Percentiles rank a stretch among this genome's conserved stretches.
phyloP scores from a whole-genome alignment of 2,888 invertebrate genomes.

The Caenorhabditis doughertyi region DNA sequence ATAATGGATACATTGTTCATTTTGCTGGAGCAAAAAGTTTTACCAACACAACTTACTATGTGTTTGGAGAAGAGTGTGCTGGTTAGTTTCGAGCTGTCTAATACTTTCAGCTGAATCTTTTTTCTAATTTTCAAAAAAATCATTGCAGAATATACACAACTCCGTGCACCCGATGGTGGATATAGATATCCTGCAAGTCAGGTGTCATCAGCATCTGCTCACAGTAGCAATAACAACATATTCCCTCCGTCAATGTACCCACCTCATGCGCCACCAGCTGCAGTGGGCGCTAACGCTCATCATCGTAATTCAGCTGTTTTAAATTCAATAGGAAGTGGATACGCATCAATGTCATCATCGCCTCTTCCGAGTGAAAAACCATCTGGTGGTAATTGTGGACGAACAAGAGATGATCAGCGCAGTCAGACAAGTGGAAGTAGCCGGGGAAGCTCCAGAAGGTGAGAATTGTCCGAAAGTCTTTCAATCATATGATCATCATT shows the following conservation, averaged over 20 bases:
- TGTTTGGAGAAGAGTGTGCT: slow-evolving; percentile 36
- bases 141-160: slow-evolving; percentile 43
- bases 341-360: slow-evolving; percentile 59
- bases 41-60: slow-evolving; percentile 28
- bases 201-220: slow-evolving; percentile 25
- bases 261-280: not conserved
- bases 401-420: slow-evolving; percentile 42
- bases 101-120: too few relatives aligned
- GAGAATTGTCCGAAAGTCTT: too few relatives aligned
- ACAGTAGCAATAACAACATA: slow-evolving; percentile 22
- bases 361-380: slow-evolving; percentile 29
- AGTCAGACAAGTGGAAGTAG: slow-evolving; percentile 53
- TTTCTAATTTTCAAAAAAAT: too few relatives aligned
- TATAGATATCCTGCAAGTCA: slow-evolving; percentile 38
- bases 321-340: slow-evolving; percentile 39
- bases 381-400: slow-evolving; percentile 13
- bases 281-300: slow-evolving; percentile 4
- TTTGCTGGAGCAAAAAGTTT: not conserved
- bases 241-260: slow-evolving; percentile 50
- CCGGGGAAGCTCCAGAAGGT: slow-evolving; percentile 44
- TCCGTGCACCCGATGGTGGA: slow-evolving; percentile 38
- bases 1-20: slow-evolving; percentile 27
- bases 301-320: slow-evolving; percentile 27
- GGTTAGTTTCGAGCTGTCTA: not conserved
- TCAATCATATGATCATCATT: too few relatives aligned